Conservation (phyloP, 92 coral and sea anemone genomes). For the Palythoa grandis region DNA sequence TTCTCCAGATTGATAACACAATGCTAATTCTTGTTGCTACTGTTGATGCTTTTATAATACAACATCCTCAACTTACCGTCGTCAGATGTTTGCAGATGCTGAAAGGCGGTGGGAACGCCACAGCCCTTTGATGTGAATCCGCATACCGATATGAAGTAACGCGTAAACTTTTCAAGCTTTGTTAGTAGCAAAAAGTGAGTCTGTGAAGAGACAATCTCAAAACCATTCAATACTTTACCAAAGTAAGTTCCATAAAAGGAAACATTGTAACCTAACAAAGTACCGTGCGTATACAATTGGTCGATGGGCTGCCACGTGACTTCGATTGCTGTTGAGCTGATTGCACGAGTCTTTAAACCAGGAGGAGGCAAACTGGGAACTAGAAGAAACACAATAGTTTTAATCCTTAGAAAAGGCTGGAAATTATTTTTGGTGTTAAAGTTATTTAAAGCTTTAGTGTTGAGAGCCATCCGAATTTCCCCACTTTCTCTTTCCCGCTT, state of each 20-base stretch:
- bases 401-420: no score
- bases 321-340: conserved; percentile 33
- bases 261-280: conserved; percentile 39
- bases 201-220: background rate
- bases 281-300: conserved; percentile 31
- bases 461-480: no score
- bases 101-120: conserved; percentile 10
- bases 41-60: background rate
- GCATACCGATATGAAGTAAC: conserved; percentile 36
- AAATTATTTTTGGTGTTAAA: no score
- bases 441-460: no score
- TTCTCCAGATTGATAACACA: background rate
- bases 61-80: conserved; percentile 32
- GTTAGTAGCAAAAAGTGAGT: background rate
- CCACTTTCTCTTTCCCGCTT: no score
- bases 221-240: background rate
- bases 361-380: conserved; percentile 38
- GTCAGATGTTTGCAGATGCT: conserved; percentile 27
- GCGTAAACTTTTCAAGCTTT: conserved; percentile 39
- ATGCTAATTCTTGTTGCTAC: background rate
- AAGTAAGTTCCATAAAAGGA: conserved; percentile 6
- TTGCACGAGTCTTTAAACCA: background rate
- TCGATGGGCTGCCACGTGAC: conserved; percentile 52
- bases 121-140: conserved; percentile 53
- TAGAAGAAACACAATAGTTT: background rate